Evolutionary conservation across 1,140 invertebrate genomes (phyloP).

Genomic region (Paraescarpia echinospica): DNA sequence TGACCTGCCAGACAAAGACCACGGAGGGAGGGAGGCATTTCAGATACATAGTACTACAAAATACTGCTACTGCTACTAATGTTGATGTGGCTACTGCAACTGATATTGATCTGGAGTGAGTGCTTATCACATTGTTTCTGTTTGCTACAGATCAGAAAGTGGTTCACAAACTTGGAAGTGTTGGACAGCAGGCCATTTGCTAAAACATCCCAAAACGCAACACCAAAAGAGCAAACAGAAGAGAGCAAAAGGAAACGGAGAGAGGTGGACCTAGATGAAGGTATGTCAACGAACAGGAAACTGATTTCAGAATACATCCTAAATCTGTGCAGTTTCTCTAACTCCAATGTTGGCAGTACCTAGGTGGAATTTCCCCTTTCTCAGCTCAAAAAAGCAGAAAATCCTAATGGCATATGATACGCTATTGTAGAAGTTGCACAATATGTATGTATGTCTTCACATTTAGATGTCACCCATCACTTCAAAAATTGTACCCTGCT

Average conservation of each 20-base stretch:
- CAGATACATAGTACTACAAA: no score
- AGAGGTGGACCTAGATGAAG: not conserved
- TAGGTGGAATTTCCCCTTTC: no score
- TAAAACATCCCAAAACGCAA: not conserved
- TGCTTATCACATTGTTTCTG: not conserved
- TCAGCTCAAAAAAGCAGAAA: not conserved
- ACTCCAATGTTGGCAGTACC: no score
- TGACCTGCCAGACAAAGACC: no score
- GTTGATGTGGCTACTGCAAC: not conserved
- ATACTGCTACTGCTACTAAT: no score
- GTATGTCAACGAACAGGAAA: not conserved
- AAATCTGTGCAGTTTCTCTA: no score
- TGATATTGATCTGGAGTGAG: not conserved
- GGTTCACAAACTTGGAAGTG: slow-evolving; percentile 4
- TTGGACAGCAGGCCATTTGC: not conserved
- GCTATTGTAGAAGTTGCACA: not conserved
- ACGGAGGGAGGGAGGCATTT: no score
- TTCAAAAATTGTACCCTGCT: not conserved
- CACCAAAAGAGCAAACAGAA: not conserved
- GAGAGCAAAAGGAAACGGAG: not conserved
- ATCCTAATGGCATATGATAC: not conserved
- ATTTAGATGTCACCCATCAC: not conserved
- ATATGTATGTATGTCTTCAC: not conserved
- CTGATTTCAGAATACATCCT: not conserved
- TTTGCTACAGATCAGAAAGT: not conserved